phyloP scores from a whole-genome alignment of 2,888 invertebrate species.

The Antitype chi region DNA sequence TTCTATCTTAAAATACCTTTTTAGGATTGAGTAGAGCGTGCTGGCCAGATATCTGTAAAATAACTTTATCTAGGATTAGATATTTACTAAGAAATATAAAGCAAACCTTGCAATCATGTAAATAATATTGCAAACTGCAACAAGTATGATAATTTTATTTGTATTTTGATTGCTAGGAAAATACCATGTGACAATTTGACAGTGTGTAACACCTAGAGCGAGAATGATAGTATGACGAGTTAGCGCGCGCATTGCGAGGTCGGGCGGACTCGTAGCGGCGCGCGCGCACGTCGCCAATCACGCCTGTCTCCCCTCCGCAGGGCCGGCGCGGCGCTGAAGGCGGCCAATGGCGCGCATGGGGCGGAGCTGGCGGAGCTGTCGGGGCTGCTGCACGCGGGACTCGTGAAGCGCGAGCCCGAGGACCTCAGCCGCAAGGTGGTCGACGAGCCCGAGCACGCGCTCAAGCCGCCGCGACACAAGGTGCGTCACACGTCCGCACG shows the following conservation, averaged over 20 bases:
- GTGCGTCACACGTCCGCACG: conserved; percentile 91
- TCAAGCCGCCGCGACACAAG: conserved; percentile 92
- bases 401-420: conserved; percentile 95
- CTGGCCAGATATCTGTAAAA: conserved; percentile 55
- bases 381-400: conserved; percentile 92
- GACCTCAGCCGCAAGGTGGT: conserved; percentile 94
- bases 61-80: conserved; percentile 59
- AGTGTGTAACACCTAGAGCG: conserved; percentile 76
- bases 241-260: conserved; percentile 80
- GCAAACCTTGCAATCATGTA: conserved; percentile 66
- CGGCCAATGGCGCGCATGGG: conserved; percentile 93
- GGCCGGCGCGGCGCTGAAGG: conserved; percentile 91
- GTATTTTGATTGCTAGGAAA: conserved; percentile 71
- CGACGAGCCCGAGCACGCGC: conserved; percentile 91
- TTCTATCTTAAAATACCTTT: conserved; percentile 53
- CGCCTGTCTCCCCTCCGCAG: conserved; percentile 91
- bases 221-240: conserved; percentile 79
- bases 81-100: conserved; percentile 59
- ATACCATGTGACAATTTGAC: conserved; percentile 75
- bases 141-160: conserved; percentile 76
- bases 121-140: conserved; percentile 68
- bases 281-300: conserved; percentile 88
- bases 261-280: conserved; percentile 78
- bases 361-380: conserved; percentile 92
- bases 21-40: conserved; percentile 43